Base-by-base conservation (phyloP, 1,140 invertebrate genomes). In the Dermatophagoides farinae region DNA sequence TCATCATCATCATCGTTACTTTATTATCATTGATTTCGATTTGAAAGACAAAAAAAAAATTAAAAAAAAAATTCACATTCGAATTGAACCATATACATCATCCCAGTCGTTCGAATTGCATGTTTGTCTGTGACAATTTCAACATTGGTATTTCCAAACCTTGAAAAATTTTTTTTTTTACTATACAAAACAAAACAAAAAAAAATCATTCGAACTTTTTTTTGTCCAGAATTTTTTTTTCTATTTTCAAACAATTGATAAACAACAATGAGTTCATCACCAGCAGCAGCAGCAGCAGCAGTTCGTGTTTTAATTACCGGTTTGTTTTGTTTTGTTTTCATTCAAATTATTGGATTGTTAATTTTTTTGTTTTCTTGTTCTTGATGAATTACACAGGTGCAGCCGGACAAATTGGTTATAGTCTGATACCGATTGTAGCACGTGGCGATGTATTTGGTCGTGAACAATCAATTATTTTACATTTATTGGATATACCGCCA, bases 331-430 rank as follows among this genome's bases (percentile, higher is more conserved):
- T 47, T 18, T 14, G 14, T 23, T 16, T 31, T 50, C 11, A 8
- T 60, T 22, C 9, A 38, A 4, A 12, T 5, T 49, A 50, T 46
- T n/a, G 1, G 12, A 6, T 16, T 16, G 23, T 1, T 60, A 14
- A 18, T 16, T 20, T 49, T 50, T 11, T 18, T 51, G 22, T 60
- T 14, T 16, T 20, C 14, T 59, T 44, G 5, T 50, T 4, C 2
- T 59, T 43, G 1, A 1, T n/a, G 43, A 59, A 59, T 54, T 99
- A 11, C n/a, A 98, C 95, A 61, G 96, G 96, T 64, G 95, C 95
- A 68, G 90, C 90, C 57, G 92, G 93, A 18, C 96, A 99, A 76
- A 99, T 99, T 67, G 95, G 89, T 44, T 99, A 99, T 72, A 97
- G 92, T 0, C 75, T 99, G 31, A 71, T 97, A 0, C 91, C 89